Evolutionary conservation across 2,888 invertebrate genomes (phyloP).

Genomic region (Busseola fusca): DNA sequence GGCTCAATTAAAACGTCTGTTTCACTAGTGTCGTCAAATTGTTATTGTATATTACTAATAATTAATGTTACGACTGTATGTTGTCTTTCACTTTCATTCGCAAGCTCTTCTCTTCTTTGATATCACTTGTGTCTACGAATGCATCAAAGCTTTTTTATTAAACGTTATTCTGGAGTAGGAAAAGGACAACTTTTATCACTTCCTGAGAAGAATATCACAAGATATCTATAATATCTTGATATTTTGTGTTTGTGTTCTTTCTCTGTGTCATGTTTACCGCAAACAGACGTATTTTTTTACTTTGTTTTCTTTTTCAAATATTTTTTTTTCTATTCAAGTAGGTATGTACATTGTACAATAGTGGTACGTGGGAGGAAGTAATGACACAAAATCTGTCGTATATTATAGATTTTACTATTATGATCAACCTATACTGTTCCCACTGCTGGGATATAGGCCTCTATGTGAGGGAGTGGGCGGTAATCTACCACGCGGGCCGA

Average conservation of each 20-base stretch:
- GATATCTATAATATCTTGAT: neutral
- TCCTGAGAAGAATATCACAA: neutral
- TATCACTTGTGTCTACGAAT: neutral
- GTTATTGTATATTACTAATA: slow-evolving; percentile 7
- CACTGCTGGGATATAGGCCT: too few relatives aligned
- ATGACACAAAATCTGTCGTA: neutral
- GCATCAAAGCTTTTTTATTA: neutral
- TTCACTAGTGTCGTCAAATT: slow-evolving; percentile 6
- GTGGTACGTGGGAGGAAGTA: neutral
- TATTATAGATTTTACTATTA: too few relatives aligned
- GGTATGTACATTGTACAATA: too few relatives aligned
- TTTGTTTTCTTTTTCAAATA: neutral
- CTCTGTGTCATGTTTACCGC: neutral
- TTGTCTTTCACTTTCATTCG: neutral
- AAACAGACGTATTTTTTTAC: neutral
- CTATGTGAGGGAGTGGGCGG: too few relatives aligned
- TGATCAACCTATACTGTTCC: too few relatives aligned
- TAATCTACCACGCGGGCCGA: too few relatives aligned
- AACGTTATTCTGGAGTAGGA: neutral
- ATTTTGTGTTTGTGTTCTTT: neutral
- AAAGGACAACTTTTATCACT: neutral
- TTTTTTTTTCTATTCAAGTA: neutral
- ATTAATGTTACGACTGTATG: too few relatives aligned
- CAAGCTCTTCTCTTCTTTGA: neutral
- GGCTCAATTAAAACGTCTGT: slow-evolving; percentile 8